Percentiles rank a stretch among this genome's conserved stretches.
Evolutionary conservation across 2,888 invertebrate species (phyloP).

Genomic region (Callinectes sapidus): DNA sequence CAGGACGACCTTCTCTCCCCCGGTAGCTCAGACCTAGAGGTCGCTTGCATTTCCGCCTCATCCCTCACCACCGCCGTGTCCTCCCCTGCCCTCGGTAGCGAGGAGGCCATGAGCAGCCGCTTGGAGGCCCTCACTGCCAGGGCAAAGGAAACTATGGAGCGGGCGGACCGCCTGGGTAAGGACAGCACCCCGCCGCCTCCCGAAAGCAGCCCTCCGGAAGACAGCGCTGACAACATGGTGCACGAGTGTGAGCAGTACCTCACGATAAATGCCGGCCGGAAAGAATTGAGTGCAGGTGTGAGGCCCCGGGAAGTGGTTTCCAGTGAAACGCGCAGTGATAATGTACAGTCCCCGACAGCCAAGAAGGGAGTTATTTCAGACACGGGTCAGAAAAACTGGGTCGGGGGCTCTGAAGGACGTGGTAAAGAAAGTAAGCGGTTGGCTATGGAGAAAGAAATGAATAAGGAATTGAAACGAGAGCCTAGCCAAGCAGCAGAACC

Average conservation of each 20-base stretch:
- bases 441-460: conserved; percentile 68
- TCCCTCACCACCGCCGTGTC: conserved; percentile 12
- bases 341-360: conserved; percentile 39
- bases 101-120: conserved; percentile 56
- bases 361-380: conserved; percentile 62
- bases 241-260: conserved; percentile 71
- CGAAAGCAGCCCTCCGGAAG: conserved; percentile 50
- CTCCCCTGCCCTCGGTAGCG: conserved; percentile 7
- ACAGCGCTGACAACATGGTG: conserved; percentile 67
- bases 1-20: conserved; percentile 30
- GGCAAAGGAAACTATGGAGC: conserved; percentile 81
- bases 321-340: conserved; percentile 38
- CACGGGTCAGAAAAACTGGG: conserved; percentile 73
- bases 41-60: conserved; percentile 21
- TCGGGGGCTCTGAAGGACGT: conserved; percentile 73
- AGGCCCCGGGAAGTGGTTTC: conserved; percentile 35
- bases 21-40: conserved; percentile 48
- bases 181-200: conserved; percentile 51
- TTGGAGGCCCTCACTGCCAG: conserved; percentile 71
- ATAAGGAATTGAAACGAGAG: conserved; percentile 52
- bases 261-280: conserved; percentile 51
- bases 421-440: conserved; percentile 71
- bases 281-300: conserved; percentile 29
- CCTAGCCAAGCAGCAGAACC: conserved; percentile 56
- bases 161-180: conserved; percentile 81